phyloP scores from a whole-genome alignment of 1,140 invertebrate species.

The Oedothorax gibbosus region DNA sequence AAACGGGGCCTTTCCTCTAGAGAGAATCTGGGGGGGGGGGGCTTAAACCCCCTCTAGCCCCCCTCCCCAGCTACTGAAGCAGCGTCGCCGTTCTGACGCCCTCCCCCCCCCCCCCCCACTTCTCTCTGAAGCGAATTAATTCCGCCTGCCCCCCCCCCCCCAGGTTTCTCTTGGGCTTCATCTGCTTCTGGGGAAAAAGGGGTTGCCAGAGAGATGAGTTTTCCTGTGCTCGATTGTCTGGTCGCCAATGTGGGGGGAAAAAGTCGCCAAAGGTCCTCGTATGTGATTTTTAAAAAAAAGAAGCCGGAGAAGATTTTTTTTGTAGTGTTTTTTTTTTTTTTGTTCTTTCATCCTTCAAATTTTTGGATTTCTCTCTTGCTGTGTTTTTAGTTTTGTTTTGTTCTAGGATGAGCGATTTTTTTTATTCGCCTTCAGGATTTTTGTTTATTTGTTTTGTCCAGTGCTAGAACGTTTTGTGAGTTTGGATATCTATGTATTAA shows the following conservation, averaged over 20 bases:
- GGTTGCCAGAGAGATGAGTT: conserved; percentile 15
- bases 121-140: conserved; percentile 57
- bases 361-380: neutral
- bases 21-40: conserved; percentile 35
- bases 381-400: neutral
- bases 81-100: conserved; percentile 59
- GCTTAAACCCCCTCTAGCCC: neutral
- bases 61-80: conserved; percentile 36
- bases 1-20: conserved; percentile 30
- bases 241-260: conserved; percentile 20
- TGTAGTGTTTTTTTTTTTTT: neutral
- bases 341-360: neutral
- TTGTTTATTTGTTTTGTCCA: neutral
- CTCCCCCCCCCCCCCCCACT: conserved; percentile 9
- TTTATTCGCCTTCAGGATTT: neutral
- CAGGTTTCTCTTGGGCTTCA: conserved; percentile 54
- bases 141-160: conserved; percentile 25
- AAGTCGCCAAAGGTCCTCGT: neutral
- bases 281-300: too few relatives aligned
- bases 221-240: neutral
- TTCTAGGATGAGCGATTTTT: neutral
- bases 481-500: neutral
- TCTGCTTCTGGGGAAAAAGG: conserved; percentile 54
- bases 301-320: neutral
- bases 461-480: neutral